These are phyloP conservation scores for Dendronephthya gigantea DNA, from an alignment of 64 coral and sea anemone species.

Conservation along the genomic window DNA sequence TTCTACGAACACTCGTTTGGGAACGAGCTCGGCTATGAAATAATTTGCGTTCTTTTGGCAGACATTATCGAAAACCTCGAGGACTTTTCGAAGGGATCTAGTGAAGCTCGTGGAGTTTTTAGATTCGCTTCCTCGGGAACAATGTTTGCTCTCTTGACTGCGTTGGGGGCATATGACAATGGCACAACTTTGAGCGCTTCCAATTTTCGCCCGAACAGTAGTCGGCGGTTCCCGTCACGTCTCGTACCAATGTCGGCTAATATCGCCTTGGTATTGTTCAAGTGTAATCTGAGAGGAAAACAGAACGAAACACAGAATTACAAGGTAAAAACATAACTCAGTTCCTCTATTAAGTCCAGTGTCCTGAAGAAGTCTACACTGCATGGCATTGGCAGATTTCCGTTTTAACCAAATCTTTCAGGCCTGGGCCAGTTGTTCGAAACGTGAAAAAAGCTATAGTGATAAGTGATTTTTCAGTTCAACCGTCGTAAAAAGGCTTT, in stretches of 20 bases:
- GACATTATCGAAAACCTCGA: conserved; percentile 44
- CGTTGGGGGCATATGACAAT: conserved; percentile 49
- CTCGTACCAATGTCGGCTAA: conserved; percentile 52
- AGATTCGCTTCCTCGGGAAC: conserved; percentile 42
- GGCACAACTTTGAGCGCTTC: conserved; percentile 9
- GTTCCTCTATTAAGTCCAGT: too few relatives aligned
- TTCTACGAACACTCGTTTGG: conserved; percentile 57
- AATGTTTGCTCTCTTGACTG: conserved; percentile 22
- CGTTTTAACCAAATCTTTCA: too few relatives aligned
- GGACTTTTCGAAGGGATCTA: conserved; percentile 23
- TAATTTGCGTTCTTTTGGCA: conserved; percentile 50
- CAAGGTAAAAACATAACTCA: conserved; percentile 45
- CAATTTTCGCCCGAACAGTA: conserved; percentile 21
- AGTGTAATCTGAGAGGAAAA: conserved; percentile 23
- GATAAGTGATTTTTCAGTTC: too few relatives aligned
- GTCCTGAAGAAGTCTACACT: too few relatives aligned
- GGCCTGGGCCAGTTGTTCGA: too few relatives aligned
- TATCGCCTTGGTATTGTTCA: conserved; percentile 52
- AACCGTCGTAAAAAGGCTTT: too few relatives aligned
- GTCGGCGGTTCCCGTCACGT: conserved; percentile 31
- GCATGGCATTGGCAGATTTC: too few relatives aligned
- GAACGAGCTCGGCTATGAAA: conserved; percentile 39
- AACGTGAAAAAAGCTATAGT: too few relatives aligned
- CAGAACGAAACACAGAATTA: neutral
- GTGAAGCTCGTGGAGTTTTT: conserved; percentile 43